Evolutionary conservation across 2,113 vertebrate genomes (phyloP), one percentile per base, ranked within the genome.

Genomic region (Phalacrocorax brasilianus): DNA sequence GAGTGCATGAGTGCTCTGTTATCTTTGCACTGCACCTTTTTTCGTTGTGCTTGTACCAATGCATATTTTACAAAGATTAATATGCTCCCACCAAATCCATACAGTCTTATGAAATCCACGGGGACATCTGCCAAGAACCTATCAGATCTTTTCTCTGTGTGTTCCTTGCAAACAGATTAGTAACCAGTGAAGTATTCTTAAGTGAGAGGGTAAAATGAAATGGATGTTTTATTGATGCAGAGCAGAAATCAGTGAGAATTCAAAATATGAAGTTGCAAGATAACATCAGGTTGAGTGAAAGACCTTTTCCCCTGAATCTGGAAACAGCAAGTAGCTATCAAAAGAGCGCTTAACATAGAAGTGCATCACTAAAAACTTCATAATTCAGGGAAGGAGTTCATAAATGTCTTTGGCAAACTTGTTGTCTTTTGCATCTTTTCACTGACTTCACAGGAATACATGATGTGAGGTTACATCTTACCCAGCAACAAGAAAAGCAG

Each of bases 41-140:
- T 76, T 77, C 93, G 45, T 89, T 95, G 77, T 82, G 74, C 66
- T 92, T 95, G 70, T 83, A 95, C 62, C 71, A 52, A 30, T 53
- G 45, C 67, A 85, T 91, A 89, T 94, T 95, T 97, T 95, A 95
- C 84, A 71, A 91, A 91, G 67, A 96, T 79, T 94, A 93, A 80
- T 83, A 45, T 76, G 84, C 62, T 94, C 28, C 53, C n/a, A 87
- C 44, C 45, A 89, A 89, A 97, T 68, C 81, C 40, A 70, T 63
- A 53, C 50, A 33, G 56, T 75, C 53, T 58, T 73, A 5, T 26
- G 28, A 92, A 82, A 89, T 76, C 89, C 86, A 63, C 13, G 21
- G 81, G 42, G 70, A 87, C 14, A 62, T 62, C 80, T 83, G 58
- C 62, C 30, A 76, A 92, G 27, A 85, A 85, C 9, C 7, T 42